Evolutionary conservation across 2,797 vertebrate genomes (phyloP), one percentile per base, ranked within the genome.

Genomic region (Cheirogaleus major): DNA sequence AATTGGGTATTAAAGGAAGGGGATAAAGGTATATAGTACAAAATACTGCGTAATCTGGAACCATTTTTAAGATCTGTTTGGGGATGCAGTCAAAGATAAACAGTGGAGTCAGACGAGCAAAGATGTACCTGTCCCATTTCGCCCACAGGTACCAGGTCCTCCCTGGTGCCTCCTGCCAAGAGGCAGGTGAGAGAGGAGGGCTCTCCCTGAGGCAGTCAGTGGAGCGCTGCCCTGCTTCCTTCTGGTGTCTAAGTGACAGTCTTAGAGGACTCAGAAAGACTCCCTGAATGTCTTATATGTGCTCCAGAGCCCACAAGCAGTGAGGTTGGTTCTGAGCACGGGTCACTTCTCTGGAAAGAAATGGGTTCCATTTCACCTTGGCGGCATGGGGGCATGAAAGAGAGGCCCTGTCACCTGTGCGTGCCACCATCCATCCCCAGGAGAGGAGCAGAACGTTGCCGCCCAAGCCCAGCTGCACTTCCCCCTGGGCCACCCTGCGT

Each of bases 11-110:
- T 50, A 61, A 92, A 89, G 48, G 67, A 94, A 94, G 73, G 50
- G 13, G n/a, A 38, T 15, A 81, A 61, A 50, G 85, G 2, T 22
- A 50, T 18, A 23, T 32, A 45, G 43, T 59, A 15, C 35, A 82
- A 89, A 91, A 27, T 25, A 30, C 30, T 9, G 38, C 48, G 5
- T 61, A 23, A 38, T 61, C 32, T 73, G 48, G 78, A 94, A 18
- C 69, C 48, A 83, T 73, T 81, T 96, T 72, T 43, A 35, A 93
- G 87, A 32, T 45, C 75, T 61, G 22, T 32, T 61, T 69, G 2
- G 69, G 41, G 70, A 52, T 41, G 20, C 32, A 52, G 30, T 63
- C 35, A 65, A 22, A 95, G 82, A 61, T n/a, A 35, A 57, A 12
- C 43, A 50, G 35, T 25, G 20, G 76, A 87, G 45, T 72, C 11